A percentile compares a stretch with the other conserved stretches of the same genome.
Evolutionary conservation across 1,140 invertebrate species (phyloP).

Genomic region (Helicoverpa armigera): DNA sequence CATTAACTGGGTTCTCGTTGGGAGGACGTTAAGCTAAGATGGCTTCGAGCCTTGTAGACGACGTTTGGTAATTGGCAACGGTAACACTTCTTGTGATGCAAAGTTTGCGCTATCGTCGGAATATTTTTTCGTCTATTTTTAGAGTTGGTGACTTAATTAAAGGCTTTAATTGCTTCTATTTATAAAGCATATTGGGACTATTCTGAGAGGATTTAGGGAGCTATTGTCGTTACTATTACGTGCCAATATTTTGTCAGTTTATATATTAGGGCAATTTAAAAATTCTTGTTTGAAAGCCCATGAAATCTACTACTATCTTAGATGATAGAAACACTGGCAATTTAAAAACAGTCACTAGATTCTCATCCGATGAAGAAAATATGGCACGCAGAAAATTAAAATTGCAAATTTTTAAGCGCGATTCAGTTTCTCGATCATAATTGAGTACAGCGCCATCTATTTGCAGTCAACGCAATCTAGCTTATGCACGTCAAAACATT

Average conservation of each 20-base stretch:
- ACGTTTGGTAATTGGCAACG: slow-evolving; percentile 34
- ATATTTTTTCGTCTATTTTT: background rate
- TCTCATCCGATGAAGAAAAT: background rate
- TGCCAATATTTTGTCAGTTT: too few species aligned
- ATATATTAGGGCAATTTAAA: too few species aligned
- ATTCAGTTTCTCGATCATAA: slow-evolving; percentile 12
- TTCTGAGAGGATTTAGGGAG: too few species aligned
- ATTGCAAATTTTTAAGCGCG: background rate
- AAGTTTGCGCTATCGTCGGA: slow-evolving; percentile 3
- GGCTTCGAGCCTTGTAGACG: slow-evolving; percentile 22
- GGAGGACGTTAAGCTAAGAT: slow-evolving; percentile 10
- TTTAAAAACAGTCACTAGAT: background rate
- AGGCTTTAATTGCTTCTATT: too few species aligned
- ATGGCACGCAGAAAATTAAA: slow-evolving; percentile 12
- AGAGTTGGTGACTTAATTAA: background rate
- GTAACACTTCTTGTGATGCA: slow-evolving; percentile 29
- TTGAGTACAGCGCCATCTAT: slow-evolving; percentile 19
- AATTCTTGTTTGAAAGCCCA: too few species aligned
- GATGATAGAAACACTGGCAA: background rate
- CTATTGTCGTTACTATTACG: too few species aligned
- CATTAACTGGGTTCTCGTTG: slow-evolving; percentile 28
- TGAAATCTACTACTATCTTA: too few species aligned
- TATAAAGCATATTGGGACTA: too few species aligned
- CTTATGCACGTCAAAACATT: background rate
- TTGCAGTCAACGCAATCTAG: background rate